Base-by-base conservation (phyloP, 1,140 invertebrate species). In the Scaptomyza pallida region DNA sequence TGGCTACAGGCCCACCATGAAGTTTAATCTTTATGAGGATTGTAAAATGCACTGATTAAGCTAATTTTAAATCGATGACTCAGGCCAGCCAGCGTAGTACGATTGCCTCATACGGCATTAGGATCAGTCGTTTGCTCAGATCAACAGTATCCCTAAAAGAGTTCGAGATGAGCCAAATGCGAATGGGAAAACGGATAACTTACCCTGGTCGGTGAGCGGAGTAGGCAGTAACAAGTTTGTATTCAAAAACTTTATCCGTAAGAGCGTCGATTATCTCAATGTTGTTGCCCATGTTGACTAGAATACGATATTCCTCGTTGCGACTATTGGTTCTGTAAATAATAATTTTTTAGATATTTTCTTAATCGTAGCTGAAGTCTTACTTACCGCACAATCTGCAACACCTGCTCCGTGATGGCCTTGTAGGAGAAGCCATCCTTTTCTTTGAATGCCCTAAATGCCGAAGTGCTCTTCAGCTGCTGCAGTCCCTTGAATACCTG, bases 101-200 rank as follows among this genome's bases (percentile, higher is more conserved):
- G 12, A 89, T 52, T 5, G 89, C 82, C 41, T 91, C 89, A 50
- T 85, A 89, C 1, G 89, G 89, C 89, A 88, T 89, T 0, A 91
- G 65, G 5, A 89, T 17, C 9, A 90, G 33, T 0, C 62, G 35
- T 3, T 43, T 13, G 1, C 48, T 71, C 6, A 91, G 64, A 41
- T 90, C 74, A 10, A 71, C 64, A 17, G 45, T 78, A 19, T 90
- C 62, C 0, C 89, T 91, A 43, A n/a, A 19, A 10, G 23, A 10
- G 1, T 5, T n/a, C 1, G 4, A n/a, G 3, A n/a, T 26, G 5
- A 23, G 30, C 0, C 12, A 21, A 3, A 45, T 5, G 10, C 17
- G 9, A 5, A 17, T 6, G 2, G 15, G 1, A 5, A 2, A 5
- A 26, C n/a, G 5, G 1, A 8, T 5, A 17, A 64, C 59, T 59